A percentile compares a stretch with the other conserved stretches of the same genome.
Evolutionary conservation across 2,888 invertebrate species (phyloP).

Genomic region (Macrosoma leucophasiata): DNA sequence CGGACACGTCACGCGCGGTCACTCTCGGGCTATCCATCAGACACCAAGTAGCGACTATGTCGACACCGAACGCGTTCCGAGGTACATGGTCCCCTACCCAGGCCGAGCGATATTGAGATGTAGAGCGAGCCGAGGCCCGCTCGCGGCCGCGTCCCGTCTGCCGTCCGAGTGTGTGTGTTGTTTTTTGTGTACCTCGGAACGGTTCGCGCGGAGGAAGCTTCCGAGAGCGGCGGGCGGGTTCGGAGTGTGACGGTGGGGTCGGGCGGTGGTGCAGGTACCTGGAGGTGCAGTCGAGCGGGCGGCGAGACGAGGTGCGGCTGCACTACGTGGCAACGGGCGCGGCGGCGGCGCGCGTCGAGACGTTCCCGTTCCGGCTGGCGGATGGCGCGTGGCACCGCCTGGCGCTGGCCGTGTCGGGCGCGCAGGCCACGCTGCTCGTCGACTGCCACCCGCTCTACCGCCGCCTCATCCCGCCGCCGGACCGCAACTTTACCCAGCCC

Average conservation of each 20-base stretch:
- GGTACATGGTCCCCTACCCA: constrained; percentile 75
- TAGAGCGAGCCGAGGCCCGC: constrained; percentile 70
- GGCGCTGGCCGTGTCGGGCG: constrained; percentile 88
- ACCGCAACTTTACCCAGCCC: constrained; percentile 84
- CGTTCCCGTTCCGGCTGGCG: constrained; percentile 90
- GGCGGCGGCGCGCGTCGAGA: constrained; percentile 83
- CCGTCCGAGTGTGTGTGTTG: constrained; percentile 58
- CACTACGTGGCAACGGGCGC: constrained; percentile 84
- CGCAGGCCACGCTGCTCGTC: constrained; percentile 87
- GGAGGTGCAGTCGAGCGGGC: constrained; percentile 93
- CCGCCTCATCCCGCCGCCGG: constrained; percentile 84
- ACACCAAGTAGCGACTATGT: constrained; percentile 46
- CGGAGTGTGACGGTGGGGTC: constrained; percentile 36
- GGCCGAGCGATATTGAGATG: constrained; percentile 76
- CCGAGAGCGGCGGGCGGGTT: constrained; percentile 33
- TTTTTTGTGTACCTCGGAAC: constrained; percentile 77
- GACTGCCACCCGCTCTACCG: constrained; percentile 92
- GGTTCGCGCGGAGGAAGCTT: constrained; percentile 55
- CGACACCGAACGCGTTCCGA: constrained; percentile 72
- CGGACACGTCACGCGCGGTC: constrained; percentile 46
- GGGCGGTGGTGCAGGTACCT: constrained; percentile 80
- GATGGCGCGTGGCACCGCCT: constrained; percentile 93
- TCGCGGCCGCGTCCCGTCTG: constrained; percentile 54
- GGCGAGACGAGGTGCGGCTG: constrained; percentile 89
- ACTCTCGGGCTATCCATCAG: constrained; percentile 47